Evolutionary conservation across 2,888 invertebrate species (phyloP).

Genomic region (Drosophila eohydei): DNA sequence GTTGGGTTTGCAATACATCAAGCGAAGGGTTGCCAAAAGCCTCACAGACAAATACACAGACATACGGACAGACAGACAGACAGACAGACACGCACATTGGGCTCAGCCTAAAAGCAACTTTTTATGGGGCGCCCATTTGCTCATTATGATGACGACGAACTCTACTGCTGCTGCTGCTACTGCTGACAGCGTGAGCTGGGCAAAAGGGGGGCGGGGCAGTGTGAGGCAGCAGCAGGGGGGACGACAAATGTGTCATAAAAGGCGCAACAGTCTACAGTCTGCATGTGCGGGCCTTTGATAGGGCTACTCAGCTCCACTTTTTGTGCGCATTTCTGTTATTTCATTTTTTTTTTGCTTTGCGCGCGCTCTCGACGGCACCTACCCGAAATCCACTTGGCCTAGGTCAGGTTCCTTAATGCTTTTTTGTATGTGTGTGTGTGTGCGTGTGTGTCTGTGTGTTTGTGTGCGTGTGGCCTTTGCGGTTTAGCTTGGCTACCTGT

Average conservation of each 20-base stretch:
- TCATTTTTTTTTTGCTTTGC: constrained; percentile 6
- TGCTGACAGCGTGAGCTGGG: constrained; percentile 17
- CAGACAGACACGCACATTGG: constrained; percentile 52
- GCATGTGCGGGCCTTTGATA: constrained; percentile 60
- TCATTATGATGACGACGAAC: constrained; percentile 65
- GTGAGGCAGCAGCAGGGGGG: not conserved
- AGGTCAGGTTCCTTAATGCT: constrained; percentile 71
- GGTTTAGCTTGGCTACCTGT: constrained; percentile 72
- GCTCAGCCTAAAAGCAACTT: constrained; percentile 62
- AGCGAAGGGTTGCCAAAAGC: constrained; percentile 72
- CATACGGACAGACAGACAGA: constrained; percentile 14
- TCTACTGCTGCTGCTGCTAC: constrained; percentile 38
- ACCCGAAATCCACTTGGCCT: constrained; percentile 76
- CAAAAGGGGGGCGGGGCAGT: not conserved
- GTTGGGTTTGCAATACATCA: constrained; percentile 48
- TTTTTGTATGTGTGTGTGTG: constrained; percentile 6
- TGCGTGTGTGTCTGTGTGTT: constrained; percentile 25
- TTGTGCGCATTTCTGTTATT: constrained; percentile 17
- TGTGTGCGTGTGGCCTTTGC: constrained; percentile 67
- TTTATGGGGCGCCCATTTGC: constrained; percentile 69
- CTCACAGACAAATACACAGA: constrained; percentile 24
- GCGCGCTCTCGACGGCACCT: constrained; percentile 57
- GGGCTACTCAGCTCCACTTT: constrained; percentile 60
- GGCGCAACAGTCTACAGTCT: constrained; percentile 54
- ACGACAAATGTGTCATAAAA: constrained; percentile 75